Percentiles rank a stretch among this genome's conserved stretches.
These are phyloP conservation scores for Macrobrachium rosenbergii DNA, from an alignment of 1,140 invertebrate species.

Conservation along the genomic window DNA sequence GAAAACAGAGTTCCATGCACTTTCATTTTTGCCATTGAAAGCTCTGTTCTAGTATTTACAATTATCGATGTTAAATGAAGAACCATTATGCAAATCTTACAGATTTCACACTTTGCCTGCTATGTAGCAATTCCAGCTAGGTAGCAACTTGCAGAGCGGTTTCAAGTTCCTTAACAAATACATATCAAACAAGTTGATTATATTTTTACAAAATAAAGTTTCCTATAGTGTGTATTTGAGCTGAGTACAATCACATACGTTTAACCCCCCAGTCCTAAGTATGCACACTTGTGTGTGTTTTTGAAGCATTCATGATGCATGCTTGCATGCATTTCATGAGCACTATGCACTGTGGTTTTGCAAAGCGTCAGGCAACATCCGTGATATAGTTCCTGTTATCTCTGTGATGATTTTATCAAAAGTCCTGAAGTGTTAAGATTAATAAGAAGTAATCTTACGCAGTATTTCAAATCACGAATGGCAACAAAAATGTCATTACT, in stretches of 20 bases:
- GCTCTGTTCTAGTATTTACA: no score
- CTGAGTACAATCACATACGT: constrained; percentile 36
- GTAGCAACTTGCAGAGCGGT: constrained; percentile 18
- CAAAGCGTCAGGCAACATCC: background rate
- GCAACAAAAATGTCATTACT: no score
- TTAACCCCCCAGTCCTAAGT: background rate
- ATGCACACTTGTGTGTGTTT: background rate
- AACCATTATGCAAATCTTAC: constrained; percentile 36
- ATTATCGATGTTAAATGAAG: no score
- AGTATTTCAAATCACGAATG: no score
- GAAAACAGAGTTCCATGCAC: constrained; percentile 42
- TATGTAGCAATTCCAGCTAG: constrained; percentile 33
- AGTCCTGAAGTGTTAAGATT: background rate
- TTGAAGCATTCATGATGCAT: background rate
- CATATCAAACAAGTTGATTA: constrained; percentile 50
- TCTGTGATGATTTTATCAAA: constrained; percentile 34
- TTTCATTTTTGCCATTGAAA: constrained; percentile 6
- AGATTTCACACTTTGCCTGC: constrained; percentile 35
- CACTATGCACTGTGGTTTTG: constrained; percentile 34
- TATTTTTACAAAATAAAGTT: constrained; percentile 6
- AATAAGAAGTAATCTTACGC: no score
- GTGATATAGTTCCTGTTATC: constrained; percentile 37
- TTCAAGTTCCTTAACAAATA: constrained; percentile 56
- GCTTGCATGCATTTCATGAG: background rate
- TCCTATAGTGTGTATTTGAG: constrained; percentile 34